Percentiles rank a stretch among this genome's conserved stretches.
Conservation (phyloP, 2,888 invertebrate species). For the Monopis laevigella region DNA sequence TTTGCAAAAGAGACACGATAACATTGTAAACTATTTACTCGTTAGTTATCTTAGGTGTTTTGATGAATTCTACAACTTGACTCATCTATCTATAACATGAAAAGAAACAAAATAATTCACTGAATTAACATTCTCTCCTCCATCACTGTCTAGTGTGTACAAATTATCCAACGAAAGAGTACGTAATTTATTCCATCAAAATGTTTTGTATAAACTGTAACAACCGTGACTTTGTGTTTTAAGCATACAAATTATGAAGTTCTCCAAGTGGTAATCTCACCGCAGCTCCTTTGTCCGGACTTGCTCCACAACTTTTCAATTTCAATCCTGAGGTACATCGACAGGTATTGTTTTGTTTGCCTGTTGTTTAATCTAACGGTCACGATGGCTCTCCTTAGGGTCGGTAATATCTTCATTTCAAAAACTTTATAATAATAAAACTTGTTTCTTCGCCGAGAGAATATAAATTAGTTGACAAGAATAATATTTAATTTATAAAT, state of each 20-base stretch:
- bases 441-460: not conserved
- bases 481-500: no score
- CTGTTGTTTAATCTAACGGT: constrained; percentile 21
- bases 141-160: no score
- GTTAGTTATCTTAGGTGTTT: no score
- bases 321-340: constrained; percentile 19
- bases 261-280: constrained; percentile 18
- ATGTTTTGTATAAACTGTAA: constrained; percentile 12
- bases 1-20: not conserved
- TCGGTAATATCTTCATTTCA: constrained; percentile 9
- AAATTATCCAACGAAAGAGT: not conserved
- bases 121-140: no score
- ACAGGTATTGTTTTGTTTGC: constrained; percentile 20
- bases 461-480: not conserved
- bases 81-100: no score
- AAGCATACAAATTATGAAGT: constrained; percentile 16
- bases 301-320: constrained; percentile 21
- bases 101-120: no score
- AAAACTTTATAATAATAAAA: constrained; percentile 1
- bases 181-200: constrained; percentile 9
- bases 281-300: constrained; percentile 19
- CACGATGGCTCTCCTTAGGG: constrained; percentile 14
- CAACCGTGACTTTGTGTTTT: constrained; percentile 15
- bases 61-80: no score
- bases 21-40: not conserved